Base-by-base conservation (phyloP, 2,797 vertebrate genomes). In the Sandelia bainsii region DNA sequence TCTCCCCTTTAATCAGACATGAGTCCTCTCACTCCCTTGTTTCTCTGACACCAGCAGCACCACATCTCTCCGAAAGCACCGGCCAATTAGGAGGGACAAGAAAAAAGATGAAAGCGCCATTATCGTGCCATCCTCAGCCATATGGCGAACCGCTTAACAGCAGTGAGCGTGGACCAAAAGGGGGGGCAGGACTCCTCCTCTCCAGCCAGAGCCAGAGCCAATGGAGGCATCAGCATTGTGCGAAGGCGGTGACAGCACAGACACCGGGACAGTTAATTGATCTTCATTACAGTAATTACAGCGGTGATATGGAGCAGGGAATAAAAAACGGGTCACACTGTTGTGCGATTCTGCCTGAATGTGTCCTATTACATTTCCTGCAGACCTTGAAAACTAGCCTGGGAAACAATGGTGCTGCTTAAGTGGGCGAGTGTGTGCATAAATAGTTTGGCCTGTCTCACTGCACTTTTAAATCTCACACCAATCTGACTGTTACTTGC, bases 251-350 rank as follows among this genome's bases (percentile, higher is more conserved):
- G 72, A 79, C 79, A 72, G 68, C 72, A 63, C 69, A 72, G 77
- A 75, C 76, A 64, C 54, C 4, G 25, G 62, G 81, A 90, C 82
- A 82, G 75, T 91, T 91, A 91, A 94, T 92, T 93, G 92, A 92
- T 94, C 92, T 92, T 95, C 93, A 94, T 94, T 93, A 92, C n/a
- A 72, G 87, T 92, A 92, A 94, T 94, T 94, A 93, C 53, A 69
- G 76, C 71, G 72, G 83, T 80, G 89, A 93, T 89, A 82, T 84
- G 66, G 76, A 86, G 86, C 79, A 23, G 29, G 48, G 85, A 80
- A 85, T 88, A 78, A 89, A 77, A 80, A 85, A 92, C 66, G 69
- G 78, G 77, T 80, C 68, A 53, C 51, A 13, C 72, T 52, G 76
- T 51, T 57, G 58, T 74, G 50, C 11, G 51, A 75, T 57, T 90